Evolutionary conservation across 2,888 invertebrate species (phyloP).

Genomic region (Neria commutata): DNA sequence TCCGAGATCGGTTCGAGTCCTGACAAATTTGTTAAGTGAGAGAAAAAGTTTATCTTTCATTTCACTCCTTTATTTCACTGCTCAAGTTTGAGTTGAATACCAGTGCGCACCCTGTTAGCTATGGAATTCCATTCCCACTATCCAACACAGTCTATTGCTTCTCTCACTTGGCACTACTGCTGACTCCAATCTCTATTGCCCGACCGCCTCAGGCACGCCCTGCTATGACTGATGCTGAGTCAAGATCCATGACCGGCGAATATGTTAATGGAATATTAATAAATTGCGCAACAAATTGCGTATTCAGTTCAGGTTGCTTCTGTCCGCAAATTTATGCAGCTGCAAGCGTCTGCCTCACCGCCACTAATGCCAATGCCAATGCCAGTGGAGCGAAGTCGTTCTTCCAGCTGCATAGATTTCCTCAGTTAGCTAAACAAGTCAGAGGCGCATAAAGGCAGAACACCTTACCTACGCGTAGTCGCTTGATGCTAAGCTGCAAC

Average conservation of each 20-base stretch:
- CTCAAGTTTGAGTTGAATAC: too few species aligned
- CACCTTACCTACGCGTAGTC: not conserved
- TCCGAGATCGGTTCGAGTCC: too few species aligned
- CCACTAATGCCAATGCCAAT: not conserved
- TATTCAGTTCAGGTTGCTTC: constrained; percentile 45
- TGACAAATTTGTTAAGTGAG: too few species aligned
- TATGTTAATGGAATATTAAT: constrained; percentile 56
- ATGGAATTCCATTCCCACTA: too few species aligned
- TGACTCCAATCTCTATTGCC: not conserved
- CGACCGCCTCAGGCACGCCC: not conserved
- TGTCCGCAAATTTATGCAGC: constrained; percentile 28
- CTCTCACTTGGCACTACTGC: not conserved
- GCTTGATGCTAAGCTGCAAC: not conserved
- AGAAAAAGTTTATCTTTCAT: too few species aligned
- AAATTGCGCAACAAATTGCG: constrained; percentile 52
- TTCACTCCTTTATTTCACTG: too few species aligned
- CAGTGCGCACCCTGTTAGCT: too few species aligned
- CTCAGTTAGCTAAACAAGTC: not conserved
- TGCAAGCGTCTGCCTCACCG: constrained; percentile 18
- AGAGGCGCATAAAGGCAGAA: not conserved
- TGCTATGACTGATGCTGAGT: constrained; percentile 9
- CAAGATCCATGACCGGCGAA: constrained; percentile 19
- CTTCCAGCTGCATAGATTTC: not conserved
- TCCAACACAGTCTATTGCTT: too few species aligned
- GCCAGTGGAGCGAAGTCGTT: not conserved